Base-by-base conservation (phyloP, 2,888 invertebrate species). In the Homarus gammarus region DNA sequence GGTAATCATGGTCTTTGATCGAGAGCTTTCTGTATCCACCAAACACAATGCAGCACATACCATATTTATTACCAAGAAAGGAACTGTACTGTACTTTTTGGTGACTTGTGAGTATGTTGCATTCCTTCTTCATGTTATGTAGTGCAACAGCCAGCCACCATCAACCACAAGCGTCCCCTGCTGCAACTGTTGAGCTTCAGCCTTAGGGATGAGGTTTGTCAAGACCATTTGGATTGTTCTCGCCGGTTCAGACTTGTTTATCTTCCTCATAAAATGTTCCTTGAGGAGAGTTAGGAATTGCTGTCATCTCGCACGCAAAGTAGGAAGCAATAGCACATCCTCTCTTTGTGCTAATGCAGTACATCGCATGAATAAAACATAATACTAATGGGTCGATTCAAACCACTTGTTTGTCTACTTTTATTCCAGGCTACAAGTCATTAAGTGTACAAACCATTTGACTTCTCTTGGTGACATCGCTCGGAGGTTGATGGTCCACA, bases 31-130 rank as follows among this genome's bases (percentile, higher is more conserved):
- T 8, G 22, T 68, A 68, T 33, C 72, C 72, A 33, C 36, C 10
- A 72, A 72, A 72, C 36, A 72, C 72, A 36, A 72, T 36, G 36
- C 33, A 72, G 72, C 33, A 72, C 36, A 33, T 72, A 33, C 33
- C 36, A 72, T 33, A 72, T 33, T 72, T 72, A 33, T 31, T 33
- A 27, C 1, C 36, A 5, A 72, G 36, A 33, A 68, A 68, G 31
- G n/a, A 31, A 68, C 68, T 68, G 22, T 68, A 68, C 68, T 27
- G 22, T 6, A 6, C 10, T 44, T 44, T 72, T 33, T 33, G 15
- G 36, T n/a, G n/a, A 72, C 72, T 36, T 72, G 33, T 27, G 40
- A 27, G 36, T 72, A 72, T 33, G 36, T 33, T 72, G 2, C 18
- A 3, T 72, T 72, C 36, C 36, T 72, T n/a, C 36, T 33, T 1